A percentile compares a stretch with the other conserved stretches of the same genome.
Conservation (phyloP, 2,113 vertebrate species). For the Osmerus eperlanus region DNA sequence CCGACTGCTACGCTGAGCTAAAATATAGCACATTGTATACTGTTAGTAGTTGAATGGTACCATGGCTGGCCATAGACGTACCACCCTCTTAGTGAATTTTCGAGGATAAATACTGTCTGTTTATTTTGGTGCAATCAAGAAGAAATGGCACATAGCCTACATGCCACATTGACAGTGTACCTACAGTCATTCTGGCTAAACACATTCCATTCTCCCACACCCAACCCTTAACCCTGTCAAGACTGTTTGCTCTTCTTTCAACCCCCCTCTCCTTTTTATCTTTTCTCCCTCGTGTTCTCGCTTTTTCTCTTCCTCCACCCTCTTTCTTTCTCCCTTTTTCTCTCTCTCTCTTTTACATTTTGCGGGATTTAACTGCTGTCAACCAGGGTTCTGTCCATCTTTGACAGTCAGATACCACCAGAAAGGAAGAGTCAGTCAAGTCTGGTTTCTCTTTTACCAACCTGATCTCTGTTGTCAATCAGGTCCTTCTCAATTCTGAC, state of each 20-base stretch:
- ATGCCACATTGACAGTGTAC: conserved; percentile 36
- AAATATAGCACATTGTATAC: neutral
- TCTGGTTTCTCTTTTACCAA: no score
- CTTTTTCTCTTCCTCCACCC: neutral
- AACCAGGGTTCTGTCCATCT: neutral
- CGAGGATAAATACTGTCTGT: conserved; percentile 27
- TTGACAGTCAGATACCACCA: no score
- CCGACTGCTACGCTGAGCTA: conserved; percentile 23
- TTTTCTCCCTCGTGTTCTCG: neutral
- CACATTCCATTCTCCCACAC: conserved; percentile 50
- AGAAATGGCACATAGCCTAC: conserved; percentile 23
- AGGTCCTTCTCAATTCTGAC: no score
- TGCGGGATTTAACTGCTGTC: conserved; percentile 6
- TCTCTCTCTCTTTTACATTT: neutral
- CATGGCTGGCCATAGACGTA: neutral
- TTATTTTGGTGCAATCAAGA: conserved; percentile 27
- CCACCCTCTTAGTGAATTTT: neutral
- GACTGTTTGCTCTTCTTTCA: conserved; percentile 42
- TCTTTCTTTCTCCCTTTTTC: neutral
- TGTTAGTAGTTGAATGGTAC: neutral
- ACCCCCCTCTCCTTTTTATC: neutral
- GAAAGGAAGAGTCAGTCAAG: no score
- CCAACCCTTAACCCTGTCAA: conserved; percentile 21
- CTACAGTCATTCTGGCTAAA: conserved; percentile 33
- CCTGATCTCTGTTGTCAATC: no score